Conservation (phyloP, 1,140 invertebrate genomes). For the Hestina assimilis region DNA sequence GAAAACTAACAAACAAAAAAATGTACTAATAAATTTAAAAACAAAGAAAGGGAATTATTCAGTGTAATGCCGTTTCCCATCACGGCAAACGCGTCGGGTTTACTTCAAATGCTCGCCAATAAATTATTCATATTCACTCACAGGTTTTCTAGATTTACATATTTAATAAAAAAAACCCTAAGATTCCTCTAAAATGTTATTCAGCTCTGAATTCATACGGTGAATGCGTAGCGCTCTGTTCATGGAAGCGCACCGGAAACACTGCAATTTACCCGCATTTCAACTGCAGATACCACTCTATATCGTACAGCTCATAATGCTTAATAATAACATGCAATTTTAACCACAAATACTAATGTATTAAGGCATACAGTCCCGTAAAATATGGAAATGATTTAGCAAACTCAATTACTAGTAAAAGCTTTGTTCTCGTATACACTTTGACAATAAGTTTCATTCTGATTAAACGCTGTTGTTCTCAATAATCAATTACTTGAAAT, state of each 20-base stretch:
- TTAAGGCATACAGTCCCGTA: neutral
- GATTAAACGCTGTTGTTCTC: no score
- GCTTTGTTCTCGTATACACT: no score
- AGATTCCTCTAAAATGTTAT: conserved; percentile 36
- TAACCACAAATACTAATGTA: neutral
- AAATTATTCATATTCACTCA: no score
- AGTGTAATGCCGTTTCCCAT: neutral
- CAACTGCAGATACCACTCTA: conserved; percentile 34
- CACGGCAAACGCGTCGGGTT: neutral
- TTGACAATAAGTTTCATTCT: neutral
- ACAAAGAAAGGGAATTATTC: no score
- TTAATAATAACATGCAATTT: conserved; percentile 5
- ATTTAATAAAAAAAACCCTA: no score
- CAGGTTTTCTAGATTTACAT: no score
- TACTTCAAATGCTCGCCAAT: neutral
- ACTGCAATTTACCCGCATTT: conserved; percentile 46
- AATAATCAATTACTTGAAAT: no score
- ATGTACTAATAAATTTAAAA: no score
- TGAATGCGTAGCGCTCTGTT: conserved; percentile 35
- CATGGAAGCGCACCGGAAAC: conserved; percentile 50
- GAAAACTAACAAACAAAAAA: no score
- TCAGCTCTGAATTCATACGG: conserved; percentile 24
- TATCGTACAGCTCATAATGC: neutral
- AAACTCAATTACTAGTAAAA: neutral
- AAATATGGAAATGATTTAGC: neutral